Base-by-base conservation (phyloP, 2,797 vertebrate genomes). In the Alauda arvensis region DNA sequence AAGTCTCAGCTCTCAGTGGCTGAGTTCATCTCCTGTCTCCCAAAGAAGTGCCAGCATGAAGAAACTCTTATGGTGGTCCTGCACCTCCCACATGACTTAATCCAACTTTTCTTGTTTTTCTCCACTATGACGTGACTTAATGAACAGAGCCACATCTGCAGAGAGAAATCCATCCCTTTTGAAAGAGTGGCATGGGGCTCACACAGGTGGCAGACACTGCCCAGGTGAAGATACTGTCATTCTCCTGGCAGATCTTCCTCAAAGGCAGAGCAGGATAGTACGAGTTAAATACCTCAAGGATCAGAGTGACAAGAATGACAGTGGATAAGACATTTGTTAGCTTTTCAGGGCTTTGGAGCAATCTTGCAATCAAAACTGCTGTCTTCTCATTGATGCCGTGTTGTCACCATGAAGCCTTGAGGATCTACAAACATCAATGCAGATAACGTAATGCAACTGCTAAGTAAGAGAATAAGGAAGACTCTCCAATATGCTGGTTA, bases 321-420 rank as follows among this genome's bases (percentile, higher is more conserved):
- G 51, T 49, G 48, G 76, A 48, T 88, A 89, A 93, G 81, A 75
- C 9, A 2, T 83, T 89, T 59, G 78, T 91, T 94, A 94, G 78
- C 24, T 77, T 93, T 93, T 71, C 61, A 91, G 59, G 66, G 66
- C 72, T 94, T 94, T 85, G 86, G 45, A 83, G 62, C 68, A 88
- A 71, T 85, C 86, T 91, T 55, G 34, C 81, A 82, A 75, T 92
- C 76, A 87, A 92, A 94, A 62, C 51, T 62, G 29, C 55, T 79
- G 57, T 77, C 62, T 89, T 88, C 60, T 90, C 28, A 37, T 39
- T 76, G 48, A 65, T 89, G 55, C 24, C 0, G 0, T 40, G 26
- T 80, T 86, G 82, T 87, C 72, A 77, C 31, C 59, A 45, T 3
- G 52, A 75, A 53, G 45, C 69, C 31, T 63, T 45, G 25, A 90